Conservation (phyloP, 2,888 invertebrate species). For the Sinodicranocentrus sp. region DNA sequence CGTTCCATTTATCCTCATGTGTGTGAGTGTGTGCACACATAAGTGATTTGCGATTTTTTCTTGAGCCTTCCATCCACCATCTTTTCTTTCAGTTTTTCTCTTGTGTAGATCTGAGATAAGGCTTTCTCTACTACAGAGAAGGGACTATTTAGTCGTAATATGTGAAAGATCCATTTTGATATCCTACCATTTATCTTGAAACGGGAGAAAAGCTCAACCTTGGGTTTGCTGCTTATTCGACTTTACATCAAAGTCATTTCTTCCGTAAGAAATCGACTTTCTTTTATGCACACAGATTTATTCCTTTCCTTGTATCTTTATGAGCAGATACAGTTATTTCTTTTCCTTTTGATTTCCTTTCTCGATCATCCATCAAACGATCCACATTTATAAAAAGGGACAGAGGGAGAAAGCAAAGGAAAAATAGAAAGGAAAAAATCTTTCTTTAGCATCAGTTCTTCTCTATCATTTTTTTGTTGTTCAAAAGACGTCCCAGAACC, state of each 20-base stretch:
- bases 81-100: too few relatives aligned
- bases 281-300: constrained; percentile 27
- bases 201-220: too few relatives aligned
- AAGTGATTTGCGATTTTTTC: constrained; percentile 15
- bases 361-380: constrained; percentile 55
- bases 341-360: constrained; percentile 38
- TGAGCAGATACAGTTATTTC: constrained; percentile 45
- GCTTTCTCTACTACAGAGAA: too few relatives aligned
- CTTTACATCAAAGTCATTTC: background rate
- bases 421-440: constrained; percentile 1
- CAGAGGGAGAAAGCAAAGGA: background rate
- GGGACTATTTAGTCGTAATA: background rate
- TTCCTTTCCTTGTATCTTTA: constrained; percentile 51
- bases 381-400: constrained; percentile 49
- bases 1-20: constrained; percentile 33
- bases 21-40: background rate
- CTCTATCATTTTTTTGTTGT: constrained; percentile 18
- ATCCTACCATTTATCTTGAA: too few relatives aligned
- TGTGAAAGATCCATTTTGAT: background rate
- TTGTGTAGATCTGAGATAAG: constrained; percentile 6
- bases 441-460: constrained; percentile 32
- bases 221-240: background rate
- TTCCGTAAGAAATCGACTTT: constrained; percentile 30
- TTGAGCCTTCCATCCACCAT: too few relatives aligned
- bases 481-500: too few relatives aligned